Percentiles rank a stretch among this genome's conserved stretches.
Conservation (phyloP, 2,113 vertebrate species). For the Setophaga petechia region DNA sequence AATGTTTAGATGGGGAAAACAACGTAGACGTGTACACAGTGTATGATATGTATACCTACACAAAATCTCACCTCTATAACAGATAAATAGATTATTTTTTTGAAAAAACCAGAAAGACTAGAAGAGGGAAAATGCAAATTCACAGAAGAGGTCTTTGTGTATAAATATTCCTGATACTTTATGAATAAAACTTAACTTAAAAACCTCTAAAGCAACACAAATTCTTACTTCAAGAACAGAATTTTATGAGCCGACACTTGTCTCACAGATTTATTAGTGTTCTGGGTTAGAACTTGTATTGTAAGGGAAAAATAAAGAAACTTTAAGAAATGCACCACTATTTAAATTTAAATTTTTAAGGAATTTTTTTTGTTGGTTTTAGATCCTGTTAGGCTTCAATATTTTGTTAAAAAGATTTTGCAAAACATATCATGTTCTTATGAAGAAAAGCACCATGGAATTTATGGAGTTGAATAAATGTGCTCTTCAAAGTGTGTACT, state of each 20-base stretch:
- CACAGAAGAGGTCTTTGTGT: neutral
- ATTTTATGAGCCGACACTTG: neutral
- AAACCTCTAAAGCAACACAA: neutral
- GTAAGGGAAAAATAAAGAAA: neutral
- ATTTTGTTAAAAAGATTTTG: neutral
- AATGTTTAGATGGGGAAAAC: fast-evolving
- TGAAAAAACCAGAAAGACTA: neutral
- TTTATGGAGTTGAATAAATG: neutral
- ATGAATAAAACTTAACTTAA: neutral
- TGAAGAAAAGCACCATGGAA: neutral
- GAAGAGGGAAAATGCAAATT: neutral
- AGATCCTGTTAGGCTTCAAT: neutral
- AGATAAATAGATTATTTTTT: neutral
- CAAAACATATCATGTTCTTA: neutral
- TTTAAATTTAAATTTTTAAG: neutral
- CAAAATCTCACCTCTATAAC: neutral
- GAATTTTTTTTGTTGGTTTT: neutral
- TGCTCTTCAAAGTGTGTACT: neutral
- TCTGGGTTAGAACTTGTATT: neutral
- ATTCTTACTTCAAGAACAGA: neutral
- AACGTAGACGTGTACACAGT: neutral
- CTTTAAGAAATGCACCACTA: neutral
- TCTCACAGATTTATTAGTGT: neutral
- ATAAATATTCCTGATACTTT: neutral
- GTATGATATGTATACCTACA: no score